A percentile compares a stretch with the other conserved stretches of the same genome.
Conservation (phyloP, 2,888 invertebrate species). For the Lasius fuliginosus region DNA sequence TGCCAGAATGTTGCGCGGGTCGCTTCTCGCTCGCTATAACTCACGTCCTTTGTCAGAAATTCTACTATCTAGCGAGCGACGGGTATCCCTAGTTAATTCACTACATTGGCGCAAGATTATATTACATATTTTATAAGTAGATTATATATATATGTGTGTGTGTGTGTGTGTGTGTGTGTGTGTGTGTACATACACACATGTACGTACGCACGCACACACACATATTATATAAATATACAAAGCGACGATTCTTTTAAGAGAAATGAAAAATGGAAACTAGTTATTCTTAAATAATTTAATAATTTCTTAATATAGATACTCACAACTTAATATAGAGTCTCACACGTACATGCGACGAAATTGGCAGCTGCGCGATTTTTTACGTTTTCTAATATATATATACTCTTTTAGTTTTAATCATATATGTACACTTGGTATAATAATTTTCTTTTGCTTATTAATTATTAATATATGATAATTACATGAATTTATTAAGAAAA, state of each 20-base stretch:
- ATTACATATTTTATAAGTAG: slow-evolving; percentile 29
- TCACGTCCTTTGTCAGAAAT: slow-evolving; percentile 54
- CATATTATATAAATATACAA: no score
- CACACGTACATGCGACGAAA: slow-evolving; percentile 27
- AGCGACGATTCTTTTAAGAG: background rate
- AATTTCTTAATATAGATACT: background rate
- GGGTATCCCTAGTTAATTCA: slow-evolving; percentile 51
- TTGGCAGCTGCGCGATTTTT: slow-evolving; percentile 51
- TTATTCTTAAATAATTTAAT: background rate
- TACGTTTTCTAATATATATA: slow-evolving; percentile 44
- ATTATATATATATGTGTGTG: background rate
- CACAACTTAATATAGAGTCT: background rate
- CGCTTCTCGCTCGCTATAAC: slow-evolving; percentile 41
- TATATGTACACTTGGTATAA: background rate
- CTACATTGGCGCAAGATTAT: slow-evolving; percentile 41
- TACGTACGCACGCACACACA: no score
- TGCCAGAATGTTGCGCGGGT: slow-evolving; percentile 44
- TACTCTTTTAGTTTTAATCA: background rate
- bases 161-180: no score
- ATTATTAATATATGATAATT: background rate
- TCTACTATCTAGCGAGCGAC: slow-evolving; percentile 27
- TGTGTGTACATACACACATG: no score
- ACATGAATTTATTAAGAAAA: background rate
- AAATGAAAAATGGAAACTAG: background rate
- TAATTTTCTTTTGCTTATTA: background rate